Percentiles rank a stretch among this genome's conserved stretches.
Evolutionary conservation across 2,797 vertebrate genomes (phyloP).

Genomic region (Acomys russatus): DNA sequence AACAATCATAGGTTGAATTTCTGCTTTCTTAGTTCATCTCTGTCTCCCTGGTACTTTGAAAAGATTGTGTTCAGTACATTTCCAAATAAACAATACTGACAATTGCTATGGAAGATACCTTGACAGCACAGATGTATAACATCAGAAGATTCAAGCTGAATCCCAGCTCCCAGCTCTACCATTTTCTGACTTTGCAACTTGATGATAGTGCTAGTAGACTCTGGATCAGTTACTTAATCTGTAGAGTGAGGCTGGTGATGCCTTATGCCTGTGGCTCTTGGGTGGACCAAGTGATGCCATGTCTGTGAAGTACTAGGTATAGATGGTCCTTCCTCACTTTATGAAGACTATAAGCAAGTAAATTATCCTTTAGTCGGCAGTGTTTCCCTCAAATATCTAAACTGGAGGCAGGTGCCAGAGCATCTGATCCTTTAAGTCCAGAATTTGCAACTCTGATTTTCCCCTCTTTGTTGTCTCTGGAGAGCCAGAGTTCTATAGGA

Average conservation of each 20-base stretch:
- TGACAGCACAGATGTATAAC: neutral
- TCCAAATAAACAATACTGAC: neutral
- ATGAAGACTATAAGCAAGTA: neutral
- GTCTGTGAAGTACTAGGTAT: neutral
- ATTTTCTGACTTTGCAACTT: neutral
- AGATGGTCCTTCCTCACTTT: neutral
- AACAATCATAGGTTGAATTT: neutral
- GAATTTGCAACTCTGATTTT: constrained; percentile 68
- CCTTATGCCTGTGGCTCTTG: neutral
- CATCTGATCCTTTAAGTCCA: neutral
- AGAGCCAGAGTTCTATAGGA: constrained; percentile 81
- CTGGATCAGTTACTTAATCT: neutral
- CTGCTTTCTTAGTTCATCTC: neutral
- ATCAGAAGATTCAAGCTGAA: neutral
- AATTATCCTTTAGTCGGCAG: neutral
- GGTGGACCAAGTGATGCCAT: neutral
- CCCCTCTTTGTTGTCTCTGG: constrained; percentile 80
- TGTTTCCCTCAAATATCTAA: neutral
- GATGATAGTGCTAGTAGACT: neutral
- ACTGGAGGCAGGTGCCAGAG: neutral
- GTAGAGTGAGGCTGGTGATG: neutral
- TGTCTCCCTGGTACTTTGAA: neutral
- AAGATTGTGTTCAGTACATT: neutral
- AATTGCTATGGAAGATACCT: neutral
- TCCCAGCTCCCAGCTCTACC: fast-evolving